Evolutionary conservation across 1,140 invertebrate genomes (phyloP).

Genomic region (Drosophila subobscura): DNA sequence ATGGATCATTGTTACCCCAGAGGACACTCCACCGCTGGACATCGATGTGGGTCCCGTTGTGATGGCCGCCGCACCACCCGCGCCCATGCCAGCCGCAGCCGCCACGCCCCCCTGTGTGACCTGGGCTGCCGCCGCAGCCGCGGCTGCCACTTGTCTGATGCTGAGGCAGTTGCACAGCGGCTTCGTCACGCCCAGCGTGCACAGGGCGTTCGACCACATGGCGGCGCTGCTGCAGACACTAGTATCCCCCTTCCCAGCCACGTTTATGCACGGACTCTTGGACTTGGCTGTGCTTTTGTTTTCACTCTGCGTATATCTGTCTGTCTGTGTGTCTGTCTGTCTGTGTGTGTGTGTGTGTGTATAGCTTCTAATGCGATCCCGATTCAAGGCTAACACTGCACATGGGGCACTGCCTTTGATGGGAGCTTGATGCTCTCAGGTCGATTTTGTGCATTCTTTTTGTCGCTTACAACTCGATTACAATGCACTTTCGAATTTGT

Average conservation of each 20-base stretch:
- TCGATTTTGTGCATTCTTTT: too few species aligned
- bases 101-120: slow-evolving; percentile 52
- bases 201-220: slow-evolving; percentile 84
- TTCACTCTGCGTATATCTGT: slow-evolving; percentile 10
- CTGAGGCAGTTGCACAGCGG: slow-evolving; percentile 83
- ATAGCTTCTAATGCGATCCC: too few species aligned
- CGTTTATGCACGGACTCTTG: slow-evolving; percentile 58
- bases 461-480: too few species aligned
- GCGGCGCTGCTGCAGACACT: slow-evolving; percentile 55
- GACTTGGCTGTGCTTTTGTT: slow-evolving; percentile 18
- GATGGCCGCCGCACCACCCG: slow-evolving; percentile 58
- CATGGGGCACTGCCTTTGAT: too few species aligned
- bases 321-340: too few species aligned
- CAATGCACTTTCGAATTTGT: too few species aligned
- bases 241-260: slow-evolving; percentile 76
- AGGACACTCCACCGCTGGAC: slow-evolving; percentile 39
- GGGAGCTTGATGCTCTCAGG: too few species aligned
- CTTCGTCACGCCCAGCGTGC: slow-evolving; percentile 83
- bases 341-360: neutral
- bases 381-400: too few species aligned
- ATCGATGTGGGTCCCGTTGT: slow-evolving; percentile 70
- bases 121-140: slow-evolving; percentile 75
- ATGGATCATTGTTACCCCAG: slow-evolving; percentile 18
- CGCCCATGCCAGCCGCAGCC: slow-evolving; percentile 37
- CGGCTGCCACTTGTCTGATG: slow-evolving; percentile 83